Percentiles rank a stretch among this genome's conserved stretches.
Evolutionary conservation across 1,140 invertebrate genomes (phyloP).

Genomic region (Cotesia vestalis): DNA sequence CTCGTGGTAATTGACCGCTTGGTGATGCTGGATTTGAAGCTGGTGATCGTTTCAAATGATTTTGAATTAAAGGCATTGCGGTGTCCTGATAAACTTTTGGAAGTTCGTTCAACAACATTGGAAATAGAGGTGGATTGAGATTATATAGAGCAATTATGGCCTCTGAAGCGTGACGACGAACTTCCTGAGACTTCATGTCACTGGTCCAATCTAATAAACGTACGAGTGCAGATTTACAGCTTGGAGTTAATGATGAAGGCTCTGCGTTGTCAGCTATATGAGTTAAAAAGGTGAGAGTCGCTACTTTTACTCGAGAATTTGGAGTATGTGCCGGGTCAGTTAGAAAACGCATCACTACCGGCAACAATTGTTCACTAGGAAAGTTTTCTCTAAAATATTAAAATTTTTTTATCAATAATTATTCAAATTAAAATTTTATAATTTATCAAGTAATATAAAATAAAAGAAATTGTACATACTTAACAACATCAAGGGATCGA

Average conservation of each 20-base stretch:
- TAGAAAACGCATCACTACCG: slow-evolving; percentile 77
- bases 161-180: slow-evolving; percentile 79
- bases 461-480: slow-evolving; percentile 65
- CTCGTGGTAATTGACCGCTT: slow-evolving; percentile 61
- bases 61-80: slow-evolving; percentile 84
- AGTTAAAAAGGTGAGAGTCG: slow-evolving; percentile 78
- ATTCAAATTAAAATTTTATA: background rate
- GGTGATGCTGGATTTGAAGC: slow-evolving; percentile 66
- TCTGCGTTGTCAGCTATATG: slow-evolving; percentile 73
- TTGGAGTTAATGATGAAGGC: slow-evolving; percentile 60
- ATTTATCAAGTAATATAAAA: too few relatives aligned
- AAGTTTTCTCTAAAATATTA: slow-evolving; percentile 70
- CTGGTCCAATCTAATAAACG: slow-evolving; percentile 74
- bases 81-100: slow-evolving; percentile 84
- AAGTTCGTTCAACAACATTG: slow-evolving; percentile 82
- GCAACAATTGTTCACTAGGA: slow-evolving; percentile 72
- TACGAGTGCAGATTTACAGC: slow-evolving; percentile 71
- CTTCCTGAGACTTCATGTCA: slow-evolving; percentile 79
- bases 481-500: slow-evolving; percentile 85
- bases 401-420: slow-evolving; percentile 13
- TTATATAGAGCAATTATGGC: slow-evolving; percentile 89
- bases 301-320: slow-evolving; percentile 83
- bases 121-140: slow-evolving; percentile 87
- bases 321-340: slow-evolving; percentile 91
- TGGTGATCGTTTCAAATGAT: slow-evolving; percentile 77